Evolutionary conservation across 1,140 invertebrate species (phyloP), one percentile per base, ranked within the genome.

Genomic region (Neomicropteryx cornuta): DNA sequence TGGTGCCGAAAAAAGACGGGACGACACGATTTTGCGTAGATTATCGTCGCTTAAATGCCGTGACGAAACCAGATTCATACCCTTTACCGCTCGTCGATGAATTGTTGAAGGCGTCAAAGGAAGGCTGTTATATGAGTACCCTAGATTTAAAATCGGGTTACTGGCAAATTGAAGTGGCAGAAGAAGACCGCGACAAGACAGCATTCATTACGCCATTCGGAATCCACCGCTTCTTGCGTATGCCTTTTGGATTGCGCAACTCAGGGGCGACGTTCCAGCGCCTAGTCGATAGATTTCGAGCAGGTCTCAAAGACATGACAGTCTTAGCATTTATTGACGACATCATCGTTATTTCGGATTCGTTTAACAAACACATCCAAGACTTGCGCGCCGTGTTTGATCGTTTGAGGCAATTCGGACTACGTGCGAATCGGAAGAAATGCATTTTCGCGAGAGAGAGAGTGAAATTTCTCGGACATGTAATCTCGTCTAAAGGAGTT

Each of bases 41-140:
- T 38, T 56, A 56, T 33, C 22, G 57, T 39, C 62, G 65, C 17
- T 36, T 64, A 8, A 67, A 63, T 38, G 39, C 48, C 1, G 38
- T 56, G 1, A 65, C 60, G 2, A 42, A 44, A 3, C 38, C 44
- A 11, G 58, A 60, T 24, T 28, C 24, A 3, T 76, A 66, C 49
- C 70, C 72, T 0, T 41, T 77, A 4, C 72, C 71, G 2, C 46
- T 56, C 5, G 69, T 76, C 4, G 59, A 66, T 19, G 58, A 70
- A 6, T 45, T 56, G 1, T 38, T 77, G 17, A 46, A 62, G 33
- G 19, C 31, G 2, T 43, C 72, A 6, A 52, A 50, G 8, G 50
- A 51, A 4, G 43, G 48, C 4, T 43, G 47, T 14, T 66, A 48
- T 19, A 69, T 71, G 41, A 51, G 52, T 3, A 56, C 56, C 0